Percentiles rank a stretch among this genome's conserved stretches.
phyloP scores from a whole-genome alignment of 35 echinoderm and acorn worm genomes.

The Heliocidaris tuberculata region DNA sequence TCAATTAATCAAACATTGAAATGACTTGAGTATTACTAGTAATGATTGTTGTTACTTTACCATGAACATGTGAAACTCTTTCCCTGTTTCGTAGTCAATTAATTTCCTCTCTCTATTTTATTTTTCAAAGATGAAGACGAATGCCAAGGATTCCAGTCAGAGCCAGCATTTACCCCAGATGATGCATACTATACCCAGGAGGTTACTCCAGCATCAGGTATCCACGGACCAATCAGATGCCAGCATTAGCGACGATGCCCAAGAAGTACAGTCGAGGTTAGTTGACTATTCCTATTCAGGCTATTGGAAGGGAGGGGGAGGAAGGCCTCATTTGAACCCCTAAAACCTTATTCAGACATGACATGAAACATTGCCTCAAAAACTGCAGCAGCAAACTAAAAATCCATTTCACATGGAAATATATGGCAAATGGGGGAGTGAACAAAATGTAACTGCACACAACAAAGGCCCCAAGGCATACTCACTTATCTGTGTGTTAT shows the following conservation, averaged over 20 bases:
- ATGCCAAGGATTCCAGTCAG: conserved; percentile 47
- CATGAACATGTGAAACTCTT: background rate
- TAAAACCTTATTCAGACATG: too few species aligned
- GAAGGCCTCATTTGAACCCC: background rate
- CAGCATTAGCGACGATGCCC: conserved; percentile 27
- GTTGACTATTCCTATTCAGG: background rate
- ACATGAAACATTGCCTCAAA: too few species aligned
- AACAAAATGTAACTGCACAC: too few species aligned
- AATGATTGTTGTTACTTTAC: background rate
- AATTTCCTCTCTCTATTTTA: background rate
- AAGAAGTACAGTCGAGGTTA: conserved; percentile 57
- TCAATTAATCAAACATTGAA: too few species aligned
- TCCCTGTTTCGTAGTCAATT: background rate
- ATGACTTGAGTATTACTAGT: too few species aligned
- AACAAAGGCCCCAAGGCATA: too few species aligned
- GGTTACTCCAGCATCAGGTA: conserved; percentile 70
- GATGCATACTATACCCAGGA: conserved; percentile 44
- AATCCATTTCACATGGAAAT: too few species aligned
- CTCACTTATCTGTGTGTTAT: too few species aligned
- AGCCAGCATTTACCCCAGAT: conserved; percentile 47
- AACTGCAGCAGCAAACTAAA: too few species aligned
- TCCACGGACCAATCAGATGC: conserved; percentile 56
- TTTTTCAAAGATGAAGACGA: conserved; percentile 35
- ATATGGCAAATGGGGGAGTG: too few species aligned
- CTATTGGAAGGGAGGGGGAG: background rate